Evolutionary conservation across 1,140 invertebrate genomes (phyloP), one percentile per base, ranked within the genome.

Genomic region (Bombyx mandarina): DNA sequence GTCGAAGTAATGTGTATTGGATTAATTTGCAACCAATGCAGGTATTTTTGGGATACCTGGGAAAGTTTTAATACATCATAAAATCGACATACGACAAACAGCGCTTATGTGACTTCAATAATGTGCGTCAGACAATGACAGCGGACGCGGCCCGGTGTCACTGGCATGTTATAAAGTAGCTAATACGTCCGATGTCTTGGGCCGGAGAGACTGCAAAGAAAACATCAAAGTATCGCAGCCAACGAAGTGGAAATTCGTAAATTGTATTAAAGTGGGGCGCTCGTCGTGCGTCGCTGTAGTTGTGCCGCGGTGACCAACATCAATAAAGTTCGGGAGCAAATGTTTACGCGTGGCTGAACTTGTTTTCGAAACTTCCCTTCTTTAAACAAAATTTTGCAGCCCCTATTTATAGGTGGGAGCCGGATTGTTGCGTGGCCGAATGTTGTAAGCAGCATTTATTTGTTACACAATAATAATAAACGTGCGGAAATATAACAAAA

Each of bases 281-380:
- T 46, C 61, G 4, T 35, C 26, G 26, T 35, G 26, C 26, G 26
- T 35, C 26, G 65, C 44, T 57, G 59, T 67, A 65, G 67, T 60
- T 60, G 53, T 65, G 60, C 62, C 66, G 64, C 63, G 69, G 65
- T 71, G 61, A 67, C 66, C 61, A 68, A 73, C 67, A 67, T 65
- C 61, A 67, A 71, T 77, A 74, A 75, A 77, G 65, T 69, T 75
- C 73, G 70, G 67, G 63, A 72, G 69, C 71, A 71, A 77, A 74
- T 74, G 71, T 76, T 77, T 77, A 77, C 73, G 75, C 67, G 61
- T 65, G 73, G 63, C 65, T 61, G 66, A 68, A 52, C 61, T 55
- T 65, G 68, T 57, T 51, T 64, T 56, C 64, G 59, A 59, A 71
- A 69, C 63, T 69, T 62, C 61, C 52, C 61, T 67, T 71, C 71